Evolutionary conservation across 2,888 invertebrate species (phyloP), one percentile per base, ranked within the genome.

Genomic region (Hypselothyrea guttata): DNA sequence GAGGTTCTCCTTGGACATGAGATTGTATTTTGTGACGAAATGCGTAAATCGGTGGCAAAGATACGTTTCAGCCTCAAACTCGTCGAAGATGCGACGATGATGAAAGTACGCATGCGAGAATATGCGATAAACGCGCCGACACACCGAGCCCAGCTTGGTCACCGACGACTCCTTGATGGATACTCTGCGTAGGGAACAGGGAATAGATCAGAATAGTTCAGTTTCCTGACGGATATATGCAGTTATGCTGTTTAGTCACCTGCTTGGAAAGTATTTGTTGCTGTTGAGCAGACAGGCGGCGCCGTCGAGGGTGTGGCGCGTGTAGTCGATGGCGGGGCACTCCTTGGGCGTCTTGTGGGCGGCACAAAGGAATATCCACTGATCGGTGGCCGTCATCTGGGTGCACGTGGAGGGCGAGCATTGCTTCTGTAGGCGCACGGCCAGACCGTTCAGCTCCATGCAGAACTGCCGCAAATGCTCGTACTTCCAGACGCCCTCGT

Each of bases 311-410:
- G 99, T 99, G 89, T 99, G 99, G 78, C 99, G 93, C 1, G 99
- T 99, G 88, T 99, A 99, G 91, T 99, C 99, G 89, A 99, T 99
- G 49, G 99, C 99, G 55, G 99, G 97, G 90, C 99, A 99, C 93
- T 99, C 99, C 91, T 99, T 99, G 34, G 99, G 99, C 66, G 99
- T 99, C 92, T 99, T 99, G 90, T 99, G 99, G 35, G 99, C 99
- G 57, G 99, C 99, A 92, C 99, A 99, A 49, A 99, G 91, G 90
- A 99, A 99, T 90, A 99, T 99, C 99, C 99, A 99, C 88, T 99
- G 99, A 90, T 99, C 99, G 22, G 99, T 99, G 27, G 99, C 99
- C 38, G 99, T 99, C 99, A 99, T 99, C 91, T 99, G 99, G 62
- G 96, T 97, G 90, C 99, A 99, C 15, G 96, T 97, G 86, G 97